Conservation (phyloP, 1,140 invertebrate species). For the Spodoptera frugiperda region DNA sequence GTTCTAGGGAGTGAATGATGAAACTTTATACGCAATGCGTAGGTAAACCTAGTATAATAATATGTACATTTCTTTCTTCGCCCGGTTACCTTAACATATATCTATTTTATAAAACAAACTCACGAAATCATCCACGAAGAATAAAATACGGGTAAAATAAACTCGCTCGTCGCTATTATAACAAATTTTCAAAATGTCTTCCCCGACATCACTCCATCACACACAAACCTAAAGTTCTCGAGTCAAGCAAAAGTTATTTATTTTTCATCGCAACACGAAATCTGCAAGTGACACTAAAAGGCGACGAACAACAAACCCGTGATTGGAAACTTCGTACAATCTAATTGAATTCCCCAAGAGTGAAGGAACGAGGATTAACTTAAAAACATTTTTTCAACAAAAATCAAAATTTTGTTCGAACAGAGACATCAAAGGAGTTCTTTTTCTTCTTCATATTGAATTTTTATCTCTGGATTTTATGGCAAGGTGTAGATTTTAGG, state of each 20-base stretch:
- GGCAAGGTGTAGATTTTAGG: too few relatives aligned
- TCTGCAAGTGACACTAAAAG: slow-evolving; percentile 44
- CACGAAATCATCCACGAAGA: too few relatives aligned
- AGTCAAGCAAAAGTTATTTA: slow-evolving; percentile 41
- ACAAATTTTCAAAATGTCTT: not conserved
- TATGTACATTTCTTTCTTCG: too few relatives aligned
- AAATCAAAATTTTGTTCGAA: slow-evolving; percentile 44
- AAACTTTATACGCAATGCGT: too few relatives aligned
- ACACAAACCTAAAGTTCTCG: not conserved
- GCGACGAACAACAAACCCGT: slow-evolving; percentile 33
- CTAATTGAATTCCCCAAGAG: slow-evolving; percentile 51
- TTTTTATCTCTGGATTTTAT: slow-evolving; percentile 2
- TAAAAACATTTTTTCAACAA: slow-evolving; percentile 39
- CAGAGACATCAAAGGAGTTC: slow-evolving; percentile 43
- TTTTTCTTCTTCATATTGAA: slow-evolving; percentile 26
- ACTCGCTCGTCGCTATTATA: too few relatives aligned
- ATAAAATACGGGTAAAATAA: too few relatives aligned
- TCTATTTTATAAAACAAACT: too few relatives aligned
- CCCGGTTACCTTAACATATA: too few relatives aligned
- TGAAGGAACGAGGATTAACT: slow-evolving; percentile 33
- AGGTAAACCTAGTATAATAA: too few relatives aligned
- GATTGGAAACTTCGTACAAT: slow-evolving; percentile 49
- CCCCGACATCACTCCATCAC: not conserved
- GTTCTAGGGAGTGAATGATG: too few relatives aligned
- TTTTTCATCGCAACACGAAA: slow-evolving; percentile 40